Base-by-base conservation (phyloP, 2,888 invertebrate genomes). In the Silvanus unidentatus region DNA sequence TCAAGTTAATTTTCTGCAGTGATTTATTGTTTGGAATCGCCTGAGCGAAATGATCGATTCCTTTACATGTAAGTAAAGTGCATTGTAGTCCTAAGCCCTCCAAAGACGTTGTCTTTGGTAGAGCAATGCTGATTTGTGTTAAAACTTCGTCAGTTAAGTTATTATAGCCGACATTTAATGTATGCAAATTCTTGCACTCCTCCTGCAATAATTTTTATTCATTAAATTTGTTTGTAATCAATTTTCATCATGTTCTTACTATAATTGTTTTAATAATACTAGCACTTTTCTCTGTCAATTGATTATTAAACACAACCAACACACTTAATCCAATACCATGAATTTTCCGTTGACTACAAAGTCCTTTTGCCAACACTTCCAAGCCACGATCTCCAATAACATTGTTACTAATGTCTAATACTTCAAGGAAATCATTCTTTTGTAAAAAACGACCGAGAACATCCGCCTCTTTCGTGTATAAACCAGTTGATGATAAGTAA, bases 321-420 rank as follows among this genome's bases (percentile, higher is more conserved):
- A 66, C 68, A 5, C 66, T 65, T 14, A 70, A 47, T 6, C 68
- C 68, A 39, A 45, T 36, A 16, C 60, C 60, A 16, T 48, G 46
- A 28, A 45, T 49, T 9, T 51, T 60, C 4, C 13, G 4, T 48
- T 68, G 69, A 40, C 60, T 60, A 35, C 57, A 59, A 22, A 69
- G 53, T 35, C 68, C 68, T 56, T 62, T 66, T 12, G 66, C 61
- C 9, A 70, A 50, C 5, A 58, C 63, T 47, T 69, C 66, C 13
- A 70, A 51, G 2, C 70, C 70, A 32, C 68, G 57, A 53, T 70
- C 70, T 12, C 70, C 70, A 42, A 70, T 65, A 47, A 57, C 60
- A 53, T 70, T 70, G 52, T 70, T 69, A 52, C 68, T 66, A 28
- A 70, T 62, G 52, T 70, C 67, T 42, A 70, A 54, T 12, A 69